Evolutionary conservation across 2,888 invertebrate species (phyloP).

Genomic region (Thyatira batis): DNA sequence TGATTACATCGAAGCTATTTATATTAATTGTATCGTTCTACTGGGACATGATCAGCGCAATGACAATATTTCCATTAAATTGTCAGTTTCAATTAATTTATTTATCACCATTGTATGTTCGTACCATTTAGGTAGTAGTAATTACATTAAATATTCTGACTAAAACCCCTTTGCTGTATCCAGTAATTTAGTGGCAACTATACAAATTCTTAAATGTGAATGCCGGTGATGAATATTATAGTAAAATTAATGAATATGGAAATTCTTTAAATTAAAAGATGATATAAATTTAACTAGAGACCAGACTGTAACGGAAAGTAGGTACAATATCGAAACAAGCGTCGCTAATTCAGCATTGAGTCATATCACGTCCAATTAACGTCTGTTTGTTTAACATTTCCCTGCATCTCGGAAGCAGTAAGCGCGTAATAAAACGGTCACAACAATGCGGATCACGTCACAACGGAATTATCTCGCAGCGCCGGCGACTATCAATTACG

Average conservation of each 20-base stretch:
- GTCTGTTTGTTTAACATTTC: conserved; percentile 69
- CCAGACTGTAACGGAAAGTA: too few species aligned
- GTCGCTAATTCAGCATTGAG: conserved; percentile 30
- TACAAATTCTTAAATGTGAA: too few species aligned
- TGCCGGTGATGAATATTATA: too few species aligned
- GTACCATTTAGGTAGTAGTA: neutral
- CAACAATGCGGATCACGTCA: conserved; percentile 79
- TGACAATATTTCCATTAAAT: neutral
- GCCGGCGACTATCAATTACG: conserved; percentile 76
- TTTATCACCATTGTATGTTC: neutral
- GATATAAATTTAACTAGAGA: too few species aligned
- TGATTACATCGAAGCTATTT: conserved; percentile 27
- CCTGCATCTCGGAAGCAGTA: conserved; percentile 54
- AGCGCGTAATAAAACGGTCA: conserved; percentile 64
- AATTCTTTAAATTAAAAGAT: too few species aligned
- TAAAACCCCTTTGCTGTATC: too few species aligned
- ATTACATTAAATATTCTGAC: neutral
- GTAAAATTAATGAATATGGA: too few species aligned
- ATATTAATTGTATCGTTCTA: conserved; percentile 2
- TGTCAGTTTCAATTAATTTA: neutral
- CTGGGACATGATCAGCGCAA: neutral
- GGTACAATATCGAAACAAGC: neutral
- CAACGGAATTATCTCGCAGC: conserved; percentile 73
- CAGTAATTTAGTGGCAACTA: too few species aligned
- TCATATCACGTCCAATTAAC: conserved; percentile 56